Evolutionary conservation across 2,888 invertebrate genomes (phyloP), one percentile per base, ranked within the genome.

Genomic region (Machimus atricapillus): DNA sequence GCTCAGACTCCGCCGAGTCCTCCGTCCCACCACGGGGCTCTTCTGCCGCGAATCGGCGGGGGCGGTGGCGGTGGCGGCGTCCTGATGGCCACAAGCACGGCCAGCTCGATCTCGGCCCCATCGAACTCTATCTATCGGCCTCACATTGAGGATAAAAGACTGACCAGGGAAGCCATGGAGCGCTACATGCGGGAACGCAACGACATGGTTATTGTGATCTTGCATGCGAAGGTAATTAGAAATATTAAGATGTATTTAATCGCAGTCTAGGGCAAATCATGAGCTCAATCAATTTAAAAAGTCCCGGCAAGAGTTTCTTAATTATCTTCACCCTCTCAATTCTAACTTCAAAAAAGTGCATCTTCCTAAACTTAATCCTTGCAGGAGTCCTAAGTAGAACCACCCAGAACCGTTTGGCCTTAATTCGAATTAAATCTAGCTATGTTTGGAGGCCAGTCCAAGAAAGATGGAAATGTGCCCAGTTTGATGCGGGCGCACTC

Each of bases 201-300:
- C 90, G 98, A 98, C 92, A 98, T 98, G 97, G 96, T 98, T 31
- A 96, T 99, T 87, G 98, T 99, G 85, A 99, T 99, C 90, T 94
- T 99, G 87, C 99, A 99, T 93, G 99, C 99, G 79, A 99, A 99
- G 94, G 93, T 93, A 90, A 90, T 87, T 88, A 87, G 16, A 34
- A 66, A 81, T 81, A 7, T 56, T 31, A 34, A 56, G 8, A n/a
- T 31, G 12, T 16, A 23, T 27, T 34, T 56, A 23, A 23, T 3
- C 19, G 19, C 27, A 23, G 23, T 23, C 9, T 81, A 40, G 31
- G 31, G 81, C 16, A 81, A 81, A 56, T 56, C 46, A 56, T 31
- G 23, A 7, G 16, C 52, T 19, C 66, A 77, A 77, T 77, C 40
- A 40, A 8, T 14, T 40, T 12, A 12, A 40, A 40, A 40, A 40